A percentile compares a stretch with the other conserved stretches of the same genome.
These are phyloP conservation scores for Mycetomoellerius zeteki DNA, from an alignment of 1,140 invertebrate species.

Conservation along the genomic window DNA sequence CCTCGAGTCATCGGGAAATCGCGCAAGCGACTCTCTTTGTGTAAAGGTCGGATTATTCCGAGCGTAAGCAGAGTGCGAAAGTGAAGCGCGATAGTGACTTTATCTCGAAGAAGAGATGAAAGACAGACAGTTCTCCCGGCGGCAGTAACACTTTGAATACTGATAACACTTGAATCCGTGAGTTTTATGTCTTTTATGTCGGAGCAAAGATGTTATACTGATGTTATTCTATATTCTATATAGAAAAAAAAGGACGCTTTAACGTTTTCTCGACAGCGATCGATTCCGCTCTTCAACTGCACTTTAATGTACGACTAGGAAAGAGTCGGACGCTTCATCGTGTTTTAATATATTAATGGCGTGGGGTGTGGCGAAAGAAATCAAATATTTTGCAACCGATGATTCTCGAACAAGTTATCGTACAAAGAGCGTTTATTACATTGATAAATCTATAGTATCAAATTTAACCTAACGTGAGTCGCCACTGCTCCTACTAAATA, in stretches of 20 bases:
- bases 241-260: neutral
- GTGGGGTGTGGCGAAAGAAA: slow-evolving; percentile 6
- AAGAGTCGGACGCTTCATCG: neutral
- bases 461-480: no score
- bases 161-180: slow-evolving; percentile 15
- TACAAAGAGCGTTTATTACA: neutral
- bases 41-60: slow-evolving; percentile 44
- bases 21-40: slow-evolving; percentile 12
- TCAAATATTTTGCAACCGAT: slow-evolving; percentile 38
- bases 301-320: slow-evolving; percentile 8
- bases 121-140: neutral
- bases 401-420: neutral
- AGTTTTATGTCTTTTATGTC: neutral
- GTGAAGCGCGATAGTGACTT: slow-evolving; percentile 34
- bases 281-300: neutral
- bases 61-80: slow-evolving; percentile 31
- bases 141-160: slow-evolving; percentile 13
- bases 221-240: slow-evolving; percentile 2
- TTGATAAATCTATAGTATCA: no score
- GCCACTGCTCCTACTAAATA: no score
- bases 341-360: slow-evolving; percentile 41
- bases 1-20: slow-evolving; percentile 4
- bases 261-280: slow-evolving; percentile 4
- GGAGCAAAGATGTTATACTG: neutral
- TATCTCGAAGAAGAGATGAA: slow-evolving; percentile 33